These are phyloP conservation scores for Odobenus rosmarus DNA, from an alignment of 2,113 vertebrate genomes.

Conservation along the genomic window DNA sequence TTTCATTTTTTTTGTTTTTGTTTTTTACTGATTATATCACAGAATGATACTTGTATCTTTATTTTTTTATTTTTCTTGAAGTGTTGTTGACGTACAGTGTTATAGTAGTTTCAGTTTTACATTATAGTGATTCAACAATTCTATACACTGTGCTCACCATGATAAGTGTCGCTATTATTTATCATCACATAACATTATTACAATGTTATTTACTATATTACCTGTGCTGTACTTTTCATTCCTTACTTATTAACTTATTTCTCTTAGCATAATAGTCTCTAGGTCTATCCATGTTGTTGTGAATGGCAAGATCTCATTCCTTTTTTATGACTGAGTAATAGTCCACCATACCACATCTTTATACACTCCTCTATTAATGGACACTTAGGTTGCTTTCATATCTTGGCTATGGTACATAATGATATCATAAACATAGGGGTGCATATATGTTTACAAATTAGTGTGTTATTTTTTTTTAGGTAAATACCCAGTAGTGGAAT, in stretches of 20 bases:
- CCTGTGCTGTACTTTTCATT: not conserved
- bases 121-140: not conserved
- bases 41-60: not conserved
- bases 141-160: not conserved
- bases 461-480: not conserved
- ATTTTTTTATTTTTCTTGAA: not conserved
- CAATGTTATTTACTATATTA: not conserved
- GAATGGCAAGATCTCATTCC: not conserved
- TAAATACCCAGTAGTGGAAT: not conserved
- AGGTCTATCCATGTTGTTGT: not conserved
- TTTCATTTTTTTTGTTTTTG: not conserved
- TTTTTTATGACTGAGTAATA: not conserved
- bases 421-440: not conserved
- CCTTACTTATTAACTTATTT: not conserved
- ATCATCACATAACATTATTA: not conserved
- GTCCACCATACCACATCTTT: not conserved
- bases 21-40: not conserved
- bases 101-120: not conserved
- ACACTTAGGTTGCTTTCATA: not conserved
- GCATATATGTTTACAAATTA: not conserved
- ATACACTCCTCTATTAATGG: not conserved
- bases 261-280: not conserved
- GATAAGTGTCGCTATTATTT: not conserved
- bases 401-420: not conserved
- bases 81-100: not conserved